Conservation (phyloP, 2,797 vertebrate genomes). For the Allobates femoralis region DNA sequence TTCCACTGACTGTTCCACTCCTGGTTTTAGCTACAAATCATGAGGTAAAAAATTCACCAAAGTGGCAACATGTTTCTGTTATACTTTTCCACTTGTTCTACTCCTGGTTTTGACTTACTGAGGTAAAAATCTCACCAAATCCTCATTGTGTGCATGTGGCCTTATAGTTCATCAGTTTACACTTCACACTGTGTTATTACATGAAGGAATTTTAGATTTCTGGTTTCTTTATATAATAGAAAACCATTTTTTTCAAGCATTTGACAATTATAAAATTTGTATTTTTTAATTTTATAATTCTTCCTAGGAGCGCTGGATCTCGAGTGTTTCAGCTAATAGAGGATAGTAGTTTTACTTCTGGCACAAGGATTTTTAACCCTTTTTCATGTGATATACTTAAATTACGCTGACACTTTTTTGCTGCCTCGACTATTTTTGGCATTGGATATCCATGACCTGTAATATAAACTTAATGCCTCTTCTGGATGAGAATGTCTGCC, state of each 20-base stretch:
- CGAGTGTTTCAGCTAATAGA: neutral
- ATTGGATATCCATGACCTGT: neutral
- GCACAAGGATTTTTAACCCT: neutral
- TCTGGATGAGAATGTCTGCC: neutral
- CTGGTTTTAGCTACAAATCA: no score
- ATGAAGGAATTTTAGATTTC: neutral
- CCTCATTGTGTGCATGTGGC: no score
- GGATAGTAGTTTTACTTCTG: neutral
- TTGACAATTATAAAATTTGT: constrained; percentile 24
- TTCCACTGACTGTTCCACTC: no score
- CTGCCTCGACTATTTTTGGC: neutral
- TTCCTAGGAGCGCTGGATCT: neutral
- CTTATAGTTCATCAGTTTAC: neutral
- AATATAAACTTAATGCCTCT: neutral
- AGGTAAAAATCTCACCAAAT: no score
- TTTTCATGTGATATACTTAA: neutral
- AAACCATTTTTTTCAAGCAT: constrained; percentile 35
- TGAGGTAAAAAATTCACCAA: no score
- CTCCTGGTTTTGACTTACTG: no score
- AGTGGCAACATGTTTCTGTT: no score
- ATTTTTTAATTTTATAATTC: constrained; percentile 4
- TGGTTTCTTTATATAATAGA: constrained; percentile 7
- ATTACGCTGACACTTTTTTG: constrained; percentile 12
- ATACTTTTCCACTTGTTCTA: no score
- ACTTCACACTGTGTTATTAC: neutral